Evolutionary conservation across 92 coral and sea anemone species (phyloP).

Genomic region (Phenganax marumi): DNA sequence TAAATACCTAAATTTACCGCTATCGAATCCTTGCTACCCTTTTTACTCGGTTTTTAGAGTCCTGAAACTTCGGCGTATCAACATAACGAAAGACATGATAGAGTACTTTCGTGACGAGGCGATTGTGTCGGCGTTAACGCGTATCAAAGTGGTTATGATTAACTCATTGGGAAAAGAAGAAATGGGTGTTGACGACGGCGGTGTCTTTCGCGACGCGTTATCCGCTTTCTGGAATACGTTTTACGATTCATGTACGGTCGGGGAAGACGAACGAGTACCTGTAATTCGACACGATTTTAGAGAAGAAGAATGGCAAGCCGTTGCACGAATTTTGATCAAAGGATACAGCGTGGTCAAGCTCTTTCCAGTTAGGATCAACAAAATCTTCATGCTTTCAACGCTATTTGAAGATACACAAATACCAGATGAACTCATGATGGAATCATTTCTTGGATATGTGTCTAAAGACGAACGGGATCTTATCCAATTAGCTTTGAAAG

Average conservation of each 20-base stretch:
- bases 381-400: constrained; percentile 17
- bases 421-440: constrained; percentile 31
- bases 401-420: constrained; percentile 20
- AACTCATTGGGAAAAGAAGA: constrained; percentile 63
- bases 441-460: constrained; percentile 39
- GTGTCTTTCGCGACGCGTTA: constrained; percentile 66
- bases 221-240: constrained; percentile 64
- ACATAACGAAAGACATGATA: constrained; percentile 50
- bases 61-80: constrained; percentile 45
- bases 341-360: constrained; percentile 28
- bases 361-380: constrained; percentile 36
- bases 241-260: constrained; percentile 28
- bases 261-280: constrained; percentile 37
- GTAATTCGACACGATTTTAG: constrained; percentile 23
- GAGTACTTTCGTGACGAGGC: constrained; percentile 54
- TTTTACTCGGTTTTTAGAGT: background rate
- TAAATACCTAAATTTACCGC: too few relatives aligned
- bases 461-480: constrained; percentile 62
- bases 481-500: constrained; percentile 39
- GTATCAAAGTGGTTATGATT: constrained; percentile 52
- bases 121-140: constrained; percentile 13
- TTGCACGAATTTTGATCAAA: constrained; percentile 24
- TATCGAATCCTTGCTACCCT: too few relatives aligned
- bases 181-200: constrained; percentile 49
- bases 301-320: constrained; percentile 25